Evolutionary conservation across 2,888 invertebrate species (phyloP).

Genomic region (Ligdia adustata): DNA sequence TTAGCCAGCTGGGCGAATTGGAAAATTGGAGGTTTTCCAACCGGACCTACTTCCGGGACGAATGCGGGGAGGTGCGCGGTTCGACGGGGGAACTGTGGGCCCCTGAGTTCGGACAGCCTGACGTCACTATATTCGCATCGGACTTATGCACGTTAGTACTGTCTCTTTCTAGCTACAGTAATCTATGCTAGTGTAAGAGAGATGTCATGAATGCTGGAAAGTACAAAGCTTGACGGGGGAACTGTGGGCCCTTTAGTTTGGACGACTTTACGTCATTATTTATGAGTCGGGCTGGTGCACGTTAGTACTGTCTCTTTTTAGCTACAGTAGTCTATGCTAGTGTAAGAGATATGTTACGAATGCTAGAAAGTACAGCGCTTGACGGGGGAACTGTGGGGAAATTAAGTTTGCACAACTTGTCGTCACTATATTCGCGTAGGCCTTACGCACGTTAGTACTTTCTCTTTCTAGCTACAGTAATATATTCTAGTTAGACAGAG

Average conservation of each 20-base stretch:
- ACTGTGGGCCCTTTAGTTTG: slow-evolving; percentile 88
- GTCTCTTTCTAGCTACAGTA: not conserved
- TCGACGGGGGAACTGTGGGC: slow-evolving; percentile 93
- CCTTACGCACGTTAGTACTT: slow-evolving; percentile 90
- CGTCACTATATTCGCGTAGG: slow-evolving; percentile 88
- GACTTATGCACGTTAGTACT: slow-evolving; percentile 90
- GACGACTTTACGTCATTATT: slow-evolving; percentile 83
- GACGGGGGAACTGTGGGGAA: slow-evolving; percentile 92
- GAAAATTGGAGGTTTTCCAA: slow-evolving; percentile 87
- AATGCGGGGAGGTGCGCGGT: slow-evolving; percentile 88
- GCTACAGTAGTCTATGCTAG: no score
- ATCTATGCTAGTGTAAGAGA: no score
- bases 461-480: not conserved
- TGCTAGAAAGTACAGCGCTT: slow-evolving; percentile 90
- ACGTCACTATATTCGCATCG: slow-evolving; percentile 87
- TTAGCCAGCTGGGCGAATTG: slow-evolving; percentile 87
- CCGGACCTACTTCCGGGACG: slow-evolving; percentile 81
- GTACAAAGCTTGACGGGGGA: slow-evolving; percentile 92
- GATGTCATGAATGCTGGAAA: slow-evolving; percentile 86
- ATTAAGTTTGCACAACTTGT: slow-evolving; percentile 84
- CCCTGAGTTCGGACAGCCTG: slow-evolving; percentile 83
- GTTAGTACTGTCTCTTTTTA: slow-evolving; percentile 66
- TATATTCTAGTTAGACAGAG: no score
- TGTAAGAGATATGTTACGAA: no score
- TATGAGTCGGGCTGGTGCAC: slow-evolving; percentile 93